phyloP scores from a whole-genome alignment of 2,797 vertebrate species.

The Thamnophis elegans region DNA sequence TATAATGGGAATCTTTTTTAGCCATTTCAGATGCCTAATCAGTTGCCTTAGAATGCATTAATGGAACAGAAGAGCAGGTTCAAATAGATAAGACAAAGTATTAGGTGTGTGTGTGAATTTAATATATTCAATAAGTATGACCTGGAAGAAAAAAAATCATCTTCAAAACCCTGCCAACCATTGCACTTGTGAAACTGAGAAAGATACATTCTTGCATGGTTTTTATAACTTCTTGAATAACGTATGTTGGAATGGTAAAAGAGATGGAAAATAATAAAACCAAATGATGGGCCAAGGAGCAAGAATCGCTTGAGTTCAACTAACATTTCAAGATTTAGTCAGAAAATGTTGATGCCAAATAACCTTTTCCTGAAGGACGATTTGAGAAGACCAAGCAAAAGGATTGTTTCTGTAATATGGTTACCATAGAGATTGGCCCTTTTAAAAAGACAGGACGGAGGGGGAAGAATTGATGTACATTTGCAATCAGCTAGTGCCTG shows the following conservation, averaged over 20 bases:
- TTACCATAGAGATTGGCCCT: conserved; percentile 73
- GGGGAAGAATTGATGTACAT: conserved; percentile 41
- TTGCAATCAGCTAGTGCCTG: conserved; percentile 60
- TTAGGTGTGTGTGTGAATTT: neutral
- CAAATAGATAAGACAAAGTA: conserved; percentile 15
- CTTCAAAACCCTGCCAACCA: conserved; percentile 23
- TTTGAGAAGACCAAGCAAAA: conserved; percentile 69
- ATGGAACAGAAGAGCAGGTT: conserved; percentile 32
- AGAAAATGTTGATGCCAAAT: conserved; percentile 56
- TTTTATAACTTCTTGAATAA: neutral
- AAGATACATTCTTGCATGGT: conserved; percentile 4
- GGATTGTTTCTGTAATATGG: conserved; percentile 63
- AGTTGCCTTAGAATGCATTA: conserved; percentile 38
- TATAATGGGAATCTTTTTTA: conserved; percentile 45
- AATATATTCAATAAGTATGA: neutral
- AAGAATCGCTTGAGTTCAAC: neutral
- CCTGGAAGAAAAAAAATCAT: neutral
- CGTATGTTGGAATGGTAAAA: neutral
- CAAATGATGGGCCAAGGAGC: neutral
- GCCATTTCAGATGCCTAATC: conserved; percentile 46
- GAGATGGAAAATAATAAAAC: neutral
- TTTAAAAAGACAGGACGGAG: conserved; percentile 51
- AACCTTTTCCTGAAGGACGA: conserved; percentile 71
- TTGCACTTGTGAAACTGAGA: conserved; percentile 26
- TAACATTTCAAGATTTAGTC: conserved; percentile 32